A percentile compares a stretch with the other conserved stretches of the same genome.
Evolutionary conservation across 2,797 vertebrate genomes (phyloP).

Genomic region (Xerus rutilus): DNA sequence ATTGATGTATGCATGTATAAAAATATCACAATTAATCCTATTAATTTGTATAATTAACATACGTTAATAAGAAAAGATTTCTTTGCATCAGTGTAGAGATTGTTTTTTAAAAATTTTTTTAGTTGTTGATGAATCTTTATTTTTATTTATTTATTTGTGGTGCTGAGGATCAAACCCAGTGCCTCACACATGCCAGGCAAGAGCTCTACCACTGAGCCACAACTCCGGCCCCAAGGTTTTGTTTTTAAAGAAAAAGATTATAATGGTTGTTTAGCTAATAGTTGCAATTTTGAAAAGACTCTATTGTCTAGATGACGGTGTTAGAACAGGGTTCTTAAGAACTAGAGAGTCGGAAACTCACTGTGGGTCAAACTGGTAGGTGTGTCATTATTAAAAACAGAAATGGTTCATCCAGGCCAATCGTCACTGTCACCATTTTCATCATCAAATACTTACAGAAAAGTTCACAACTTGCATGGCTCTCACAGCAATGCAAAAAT

Average conservation of each 20-base stretch:
- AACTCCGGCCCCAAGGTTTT: not conserved
- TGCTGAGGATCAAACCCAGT: no score
- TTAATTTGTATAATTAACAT: not conserved
- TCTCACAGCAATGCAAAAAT: not conserved
- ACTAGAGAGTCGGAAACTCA: not conserved
- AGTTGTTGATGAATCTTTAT: no score
- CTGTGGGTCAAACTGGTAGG: not conserved
- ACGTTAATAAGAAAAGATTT: not conserved
- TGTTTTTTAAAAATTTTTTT: no score
- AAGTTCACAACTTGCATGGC: not conserved
- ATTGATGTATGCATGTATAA: not conserved
- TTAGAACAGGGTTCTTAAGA: constrained; percentile 34
- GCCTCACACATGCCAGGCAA: no score
- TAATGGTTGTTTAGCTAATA: not conserved
- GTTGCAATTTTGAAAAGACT: not conserved
- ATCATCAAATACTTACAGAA: not conserved
- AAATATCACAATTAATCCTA: not conserved
- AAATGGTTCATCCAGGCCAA: not conserved
- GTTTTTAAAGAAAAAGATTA: constrained; percentile 56
- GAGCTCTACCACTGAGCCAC: no score
- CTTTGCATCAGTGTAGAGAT: not conserved
- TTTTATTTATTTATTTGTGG: no score
- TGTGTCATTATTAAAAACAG: not conserved
- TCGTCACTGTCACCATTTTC: not conserved
- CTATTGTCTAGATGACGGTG: constrained; percentile 59